Conservation (phyloP, 53 echinoderm and acorn worm species). For the Mesocentrotus franciscanus region DNA sequence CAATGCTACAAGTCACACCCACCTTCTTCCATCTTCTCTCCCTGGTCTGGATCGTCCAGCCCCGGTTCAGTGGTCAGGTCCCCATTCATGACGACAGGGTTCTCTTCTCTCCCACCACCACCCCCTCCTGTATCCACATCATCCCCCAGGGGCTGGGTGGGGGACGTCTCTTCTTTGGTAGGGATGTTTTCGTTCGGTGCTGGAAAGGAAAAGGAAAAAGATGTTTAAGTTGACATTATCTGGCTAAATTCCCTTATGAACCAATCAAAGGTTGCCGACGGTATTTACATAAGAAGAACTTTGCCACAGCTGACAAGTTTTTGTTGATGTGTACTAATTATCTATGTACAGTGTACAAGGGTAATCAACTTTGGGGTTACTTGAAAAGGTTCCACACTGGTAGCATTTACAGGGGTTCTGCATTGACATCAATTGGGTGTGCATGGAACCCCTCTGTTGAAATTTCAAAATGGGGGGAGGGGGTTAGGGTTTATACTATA, state of each 20-base stretch:
- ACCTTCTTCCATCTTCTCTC: constrained; percentile 90
- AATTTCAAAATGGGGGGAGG: no score
- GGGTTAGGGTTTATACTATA: no score
- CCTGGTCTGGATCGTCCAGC: constrained; percentile 73
- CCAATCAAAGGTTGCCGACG: no score
- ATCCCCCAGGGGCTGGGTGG: constrained; percentile 58
- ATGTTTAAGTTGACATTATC: not conserved
- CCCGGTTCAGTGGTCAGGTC: constrained; percentile 79
- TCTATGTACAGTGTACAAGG: no score
- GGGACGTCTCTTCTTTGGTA: constrained; percentile 60
- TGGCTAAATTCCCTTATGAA: not conserved
- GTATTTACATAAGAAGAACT: no score
- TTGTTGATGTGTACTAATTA: no score
- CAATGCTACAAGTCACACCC: not conserved
- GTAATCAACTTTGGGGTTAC: no score
- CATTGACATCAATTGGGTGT: no score
- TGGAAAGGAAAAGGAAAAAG: not conserved
- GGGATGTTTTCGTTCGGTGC: constrained; percentile 62
- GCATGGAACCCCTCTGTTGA: no score
- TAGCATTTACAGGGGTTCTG: no score
- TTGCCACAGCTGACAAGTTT: no score
- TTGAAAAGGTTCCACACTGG: no score
- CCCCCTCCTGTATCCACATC: constrained; percentile 67
- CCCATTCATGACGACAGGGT: constrained; percentile 85
- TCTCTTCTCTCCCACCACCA: constrained; percentile 73